Conservation (phyloP, 2,113 vertebrate genomes). For the Trogon surrucura region DNA sequence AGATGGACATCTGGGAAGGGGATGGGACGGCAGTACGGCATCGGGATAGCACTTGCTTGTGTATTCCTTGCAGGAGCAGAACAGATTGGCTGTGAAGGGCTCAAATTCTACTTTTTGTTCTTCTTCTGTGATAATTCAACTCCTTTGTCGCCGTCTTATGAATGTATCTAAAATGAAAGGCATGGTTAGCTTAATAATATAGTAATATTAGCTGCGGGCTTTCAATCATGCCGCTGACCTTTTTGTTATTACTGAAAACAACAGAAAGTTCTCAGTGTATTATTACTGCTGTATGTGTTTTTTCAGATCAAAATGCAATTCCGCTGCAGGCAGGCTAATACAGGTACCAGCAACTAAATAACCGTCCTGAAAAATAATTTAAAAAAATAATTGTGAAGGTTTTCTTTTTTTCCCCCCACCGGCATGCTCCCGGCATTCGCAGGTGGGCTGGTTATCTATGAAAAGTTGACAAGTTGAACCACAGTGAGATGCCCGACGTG, state of each 20-base stretch:
- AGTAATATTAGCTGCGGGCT: not conserved
- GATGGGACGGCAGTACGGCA: not conserved
- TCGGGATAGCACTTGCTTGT: not conserved
- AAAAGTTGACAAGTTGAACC: not conserved
- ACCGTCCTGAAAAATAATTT: not conserved
- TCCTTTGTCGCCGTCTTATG: not conserved
- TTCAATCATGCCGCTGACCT: not conserved
- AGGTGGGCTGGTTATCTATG: not conserved
- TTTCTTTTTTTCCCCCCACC: not conserved
- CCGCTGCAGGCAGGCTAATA: not conserved
- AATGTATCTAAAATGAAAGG: not conserved
- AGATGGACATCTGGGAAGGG: conserved; percentile 57
- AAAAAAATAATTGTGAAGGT: accelerated
- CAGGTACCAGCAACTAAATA: not conserved
- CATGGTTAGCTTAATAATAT: not conserved
- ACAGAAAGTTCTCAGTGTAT: not conserved
- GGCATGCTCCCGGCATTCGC: not conserved
- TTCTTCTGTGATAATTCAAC: not conserved
- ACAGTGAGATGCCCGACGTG: too few relatives aligned
- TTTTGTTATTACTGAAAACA: conserved; percentile 32
- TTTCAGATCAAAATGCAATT: not conserved
- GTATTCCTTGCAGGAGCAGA: not conserved
- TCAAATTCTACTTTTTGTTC: not conserved
- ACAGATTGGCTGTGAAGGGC: not conserved
- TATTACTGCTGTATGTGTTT: not conserved